A percentile compares a stretch with the other conserved stretches of the same genome.
These are phyloP conservation scores for Labrus mixtus DNA, from an alignment of 2,113 vertebrate genomes.

Conservation along the genomic window DNA sequence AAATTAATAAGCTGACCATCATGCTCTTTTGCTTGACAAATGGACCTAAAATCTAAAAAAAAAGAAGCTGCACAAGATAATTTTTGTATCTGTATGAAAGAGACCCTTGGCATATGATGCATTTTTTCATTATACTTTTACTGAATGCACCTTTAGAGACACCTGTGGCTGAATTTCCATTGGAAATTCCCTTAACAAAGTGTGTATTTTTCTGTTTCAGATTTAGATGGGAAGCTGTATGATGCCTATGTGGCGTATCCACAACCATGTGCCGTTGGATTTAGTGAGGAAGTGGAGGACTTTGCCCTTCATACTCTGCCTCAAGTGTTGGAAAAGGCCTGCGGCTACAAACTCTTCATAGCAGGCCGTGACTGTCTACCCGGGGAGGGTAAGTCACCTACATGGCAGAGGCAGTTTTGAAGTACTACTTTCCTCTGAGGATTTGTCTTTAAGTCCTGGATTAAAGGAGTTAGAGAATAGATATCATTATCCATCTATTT, in stretches of 20 bases:
- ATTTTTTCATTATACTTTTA: no score
- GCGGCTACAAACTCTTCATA: constrained; percentile 91
- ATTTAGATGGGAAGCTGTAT: constrained; percentile 89
- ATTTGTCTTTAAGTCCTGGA: no score
- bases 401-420: background rate
- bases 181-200: background rate
- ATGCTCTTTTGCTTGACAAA: no score
- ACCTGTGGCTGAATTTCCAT: no score
- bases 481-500: no score
- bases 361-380: constrained; percentile 88
- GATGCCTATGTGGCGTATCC: constrained; percentile 94
- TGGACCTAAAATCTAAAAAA: no score
- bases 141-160: no score
- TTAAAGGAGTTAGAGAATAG: no score
- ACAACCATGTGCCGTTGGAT: constrained; percentile 60
- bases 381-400: constrained; percentile 86
- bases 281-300: constrained; percentile 75
- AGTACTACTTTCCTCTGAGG: background rate
- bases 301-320: constrained; percentile 87
- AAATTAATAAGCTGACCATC: no score
- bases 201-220: constrained; percentile 70
- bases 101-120: no score
- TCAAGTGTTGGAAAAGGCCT: constrained; percentile 89
- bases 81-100: no score
- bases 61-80: no score